Percentiles rank a stretch among this genome's conserved stretches.
Conservation (phyloP, 2,797 vertebrate species). For the Phataginus tetradactyla region DNA sequence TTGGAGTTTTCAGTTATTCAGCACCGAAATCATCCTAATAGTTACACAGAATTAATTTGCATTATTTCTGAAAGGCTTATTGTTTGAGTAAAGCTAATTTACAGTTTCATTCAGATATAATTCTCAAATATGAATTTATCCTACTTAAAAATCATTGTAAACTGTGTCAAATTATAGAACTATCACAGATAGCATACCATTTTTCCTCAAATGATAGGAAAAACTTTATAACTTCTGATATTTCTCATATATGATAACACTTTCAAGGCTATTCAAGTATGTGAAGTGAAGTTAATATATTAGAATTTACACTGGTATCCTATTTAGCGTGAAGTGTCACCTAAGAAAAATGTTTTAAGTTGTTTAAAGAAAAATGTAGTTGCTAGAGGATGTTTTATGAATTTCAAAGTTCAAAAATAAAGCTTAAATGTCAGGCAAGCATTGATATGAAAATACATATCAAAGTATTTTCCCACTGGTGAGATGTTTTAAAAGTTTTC, state of each 20-base stretch:
- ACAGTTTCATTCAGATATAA: not conserved
- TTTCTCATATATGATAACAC: not conserved
- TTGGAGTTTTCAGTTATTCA: not conserved
- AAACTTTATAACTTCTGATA: not conserved
- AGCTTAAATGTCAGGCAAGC: not conserved
- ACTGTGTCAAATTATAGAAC: not conserved
- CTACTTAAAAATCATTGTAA: not conserved
- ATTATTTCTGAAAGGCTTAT: not conserved
- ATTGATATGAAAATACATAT: not conserved
- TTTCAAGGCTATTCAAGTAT: not conserved
- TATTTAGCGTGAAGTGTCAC: not conserved
- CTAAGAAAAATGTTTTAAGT: not conserved
- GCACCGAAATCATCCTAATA: not conserved
- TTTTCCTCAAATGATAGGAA: not conserved
- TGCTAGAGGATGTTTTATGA: not conserved
- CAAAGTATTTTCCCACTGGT: not conserved
- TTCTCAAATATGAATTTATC: not conserved
- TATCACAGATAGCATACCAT: not conserved
- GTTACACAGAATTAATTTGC: not conserved
- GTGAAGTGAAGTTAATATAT: constrained; percentile 23
- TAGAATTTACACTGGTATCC: not conserved
- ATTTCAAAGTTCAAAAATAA: constrained; percentile 29
- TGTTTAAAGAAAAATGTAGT: not conserved
- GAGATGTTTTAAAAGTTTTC: constrained; percentile 28
- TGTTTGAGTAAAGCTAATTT: not conserved